These are phyloP conservation scores for Pseudomyrmex concolor DNA, from an alignment of 1,140 invertebrate species.

Conservation along the genomic window DNA sequence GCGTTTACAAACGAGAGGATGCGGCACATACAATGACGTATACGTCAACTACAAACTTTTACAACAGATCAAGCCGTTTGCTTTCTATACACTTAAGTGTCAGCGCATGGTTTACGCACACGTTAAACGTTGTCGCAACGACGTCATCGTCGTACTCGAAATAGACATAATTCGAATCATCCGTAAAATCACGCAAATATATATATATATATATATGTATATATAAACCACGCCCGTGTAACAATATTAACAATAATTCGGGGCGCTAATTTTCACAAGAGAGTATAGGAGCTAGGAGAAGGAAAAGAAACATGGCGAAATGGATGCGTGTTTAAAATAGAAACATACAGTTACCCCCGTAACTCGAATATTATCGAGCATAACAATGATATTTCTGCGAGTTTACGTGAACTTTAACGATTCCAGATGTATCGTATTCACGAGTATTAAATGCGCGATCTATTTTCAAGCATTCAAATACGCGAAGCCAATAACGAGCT, in stretches of 20 bases:
- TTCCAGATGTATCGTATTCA: neutral
- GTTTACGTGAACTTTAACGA: constrained; percentile 2
- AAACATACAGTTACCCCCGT: neutral
- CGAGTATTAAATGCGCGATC: neutral
- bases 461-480: neutral
- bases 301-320: neutral
- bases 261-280: neutral
- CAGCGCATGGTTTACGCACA: constrained; percentile 68
- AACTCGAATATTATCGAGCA: neutral
- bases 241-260: constrained; percentile 18
- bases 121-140: constrained; percentile 65
- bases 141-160: constrained; percentile 40
- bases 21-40: constrained; percentile 74
- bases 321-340: neutral
- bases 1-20: constrained; percentile 65
- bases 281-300: too few relatives aligned
- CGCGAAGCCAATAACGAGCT: neutral
- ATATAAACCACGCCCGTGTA: neutral
- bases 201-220: too few relatives aligned
- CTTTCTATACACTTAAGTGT: constrained; percentile 75
- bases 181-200: neutral
- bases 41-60: constrained; percentile 76
- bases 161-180: constrained; percentile 37
- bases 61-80: constrained; percentile 78
- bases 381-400: constrained; percentile 18